These are phyloP conservation scores for Tarsius wallacei DNA, from an alignment of 2,797 vertebrate species.

Conservation along the genomic window DNA sequence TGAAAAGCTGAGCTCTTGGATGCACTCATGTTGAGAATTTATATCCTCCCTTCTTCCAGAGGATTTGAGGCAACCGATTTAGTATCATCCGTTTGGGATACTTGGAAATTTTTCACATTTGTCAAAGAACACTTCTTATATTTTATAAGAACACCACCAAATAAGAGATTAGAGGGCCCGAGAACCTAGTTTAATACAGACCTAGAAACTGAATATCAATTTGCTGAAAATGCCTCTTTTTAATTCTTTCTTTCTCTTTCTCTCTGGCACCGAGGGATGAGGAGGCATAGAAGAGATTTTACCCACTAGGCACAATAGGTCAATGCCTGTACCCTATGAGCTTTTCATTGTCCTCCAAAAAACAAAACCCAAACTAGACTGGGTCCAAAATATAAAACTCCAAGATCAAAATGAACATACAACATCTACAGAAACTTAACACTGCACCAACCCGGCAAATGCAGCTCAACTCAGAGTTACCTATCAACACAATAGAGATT, in stretches of 20 bases:
- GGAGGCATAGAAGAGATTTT: not conserved
- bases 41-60: not conserved
- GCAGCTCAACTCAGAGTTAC: constrained; percentile 11
- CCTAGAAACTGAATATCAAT: not conserved
- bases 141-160: constrained; percentile 23
- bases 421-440: constrained; percentile 46
- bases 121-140: constrained; percentile 25
- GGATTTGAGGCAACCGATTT: not conserved
- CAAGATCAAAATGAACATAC: constrained; percentile 73
- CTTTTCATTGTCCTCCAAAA: not conserved
- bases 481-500: not conserved
- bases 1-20: constrained; percentile 4
- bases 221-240: not conserved
- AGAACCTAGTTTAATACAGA: not conserved
- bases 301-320: not conserved
- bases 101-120: not conserved
- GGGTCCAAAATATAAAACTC: constrained; percentile 31
- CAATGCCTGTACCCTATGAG: not conserved
- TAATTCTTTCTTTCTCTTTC: not conserved
- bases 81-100: not conserved
- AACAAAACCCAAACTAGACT: constrained; percentile 41
- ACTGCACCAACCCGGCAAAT: not conserved
- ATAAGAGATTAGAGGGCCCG: not conserved
- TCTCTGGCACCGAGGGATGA: not conserved
- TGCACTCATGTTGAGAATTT: not conserved